These are phyloP conservation scores for Hybognathus amarus DNA, from an alignment of 2,797 vertebrate species.

Conservation along the genomic window DNA sequence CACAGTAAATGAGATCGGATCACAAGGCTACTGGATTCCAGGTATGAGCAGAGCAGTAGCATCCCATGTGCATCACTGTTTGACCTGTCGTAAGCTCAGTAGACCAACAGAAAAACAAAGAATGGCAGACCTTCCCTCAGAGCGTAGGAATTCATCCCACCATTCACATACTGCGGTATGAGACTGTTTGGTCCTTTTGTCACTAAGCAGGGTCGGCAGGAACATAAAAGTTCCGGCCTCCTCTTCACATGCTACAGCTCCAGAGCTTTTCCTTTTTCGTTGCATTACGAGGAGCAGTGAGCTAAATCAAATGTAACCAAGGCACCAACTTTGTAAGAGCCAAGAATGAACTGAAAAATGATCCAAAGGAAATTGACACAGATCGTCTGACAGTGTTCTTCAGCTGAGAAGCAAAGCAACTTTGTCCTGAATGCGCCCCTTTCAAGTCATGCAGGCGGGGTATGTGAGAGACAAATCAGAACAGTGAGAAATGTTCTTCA, in stretches of 20 bases:
- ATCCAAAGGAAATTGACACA: background rate
- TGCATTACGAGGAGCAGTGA: background rate
- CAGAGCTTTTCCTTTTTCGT: background rate
- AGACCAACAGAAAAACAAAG: background rate
- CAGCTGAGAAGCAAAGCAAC: background rate
- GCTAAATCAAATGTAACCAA: background rate
- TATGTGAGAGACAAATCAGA: background rate
- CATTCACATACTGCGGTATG: background rate
- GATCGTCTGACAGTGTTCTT: background rate
- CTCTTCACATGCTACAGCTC: background rate
- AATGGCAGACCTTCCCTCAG: background rate
- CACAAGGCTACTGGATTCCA: conserved; percentile 7
- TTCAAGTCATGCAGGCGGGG: background rate
- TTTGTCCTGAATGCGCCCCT: background rate
- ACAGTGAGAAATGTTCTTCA: no score
- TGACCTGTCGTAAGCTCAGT: background rate
- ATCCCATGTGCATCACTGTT: conserved; percentile 4
- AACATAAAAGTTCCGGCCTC: background rate
- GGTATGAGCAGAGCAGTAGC: conserved; percentile 24
- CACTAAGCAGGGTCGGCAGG: background rate
- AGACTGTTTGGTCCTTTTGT: background rate
- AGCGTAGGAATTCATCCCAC: background rate
- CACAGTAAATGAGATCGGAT: conserved; percentile 6
- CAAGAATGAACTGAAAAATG: background rate
- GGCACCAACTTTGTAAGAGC: background rate